Evolutionary conservation across 2,888 invertebrate genomes (phyloP).

Genomic region (Eucriotettix oculatus): DNA sequence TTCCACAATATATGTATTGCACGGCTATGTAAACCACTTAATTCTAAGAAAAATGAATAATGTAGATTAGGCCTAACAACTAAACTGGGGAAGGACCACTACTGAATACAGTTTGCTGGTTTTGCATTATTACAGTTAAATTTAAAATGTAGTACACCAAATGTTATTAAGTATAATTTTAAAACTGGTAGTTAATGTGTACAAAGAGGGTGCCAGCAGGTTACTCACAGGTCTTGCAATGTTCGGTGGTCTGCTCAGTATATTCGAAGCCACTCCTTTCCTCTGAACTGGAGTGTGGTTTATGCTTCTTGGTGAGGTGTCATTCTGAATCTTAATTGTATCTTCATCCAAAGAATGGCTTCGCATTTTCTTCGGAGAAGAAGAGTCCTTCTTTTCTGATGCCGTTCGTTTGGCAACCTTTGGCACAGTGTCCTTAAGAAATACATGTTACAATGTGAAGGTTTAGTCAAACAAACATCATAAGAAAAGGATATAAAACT

Average conservation of each 20-base stretch:
- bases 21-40: too few relatives aligned
- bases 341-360: conserved; percentile 10
- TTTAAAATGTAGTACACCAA: too few relatives aligned
- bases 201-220: not conserved
- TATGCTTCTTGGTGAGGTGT: conserved; percentile 28
- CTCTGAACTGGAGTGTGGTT: conserved; percentile 22
- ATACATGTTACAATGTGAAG: conserved; percentile 1
- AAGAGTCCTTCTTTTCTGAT: conserved; percentile 19
- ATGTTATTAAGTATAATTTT: too few relatives aligned
- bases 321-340: not conserved
- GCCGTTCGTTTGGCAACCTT: conserved; percentile 24
- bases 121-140: too few relatives aligned
- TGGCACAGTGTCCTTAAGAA: conserved; percentile 9
- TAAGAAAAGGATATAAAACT: too few relatives aligned
- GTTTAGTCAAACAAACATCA: too few relatives aligned
- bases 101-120: too few relatives aligned
- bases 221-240: conserved; percentile 50
- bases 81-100: too few relatives aligned
- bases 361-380: conserved; percentile 11
- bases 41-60: too few relatives aligned
- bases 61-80: too few relatives aligned
- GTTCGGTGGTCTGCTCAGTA: conserved; percentile 51
- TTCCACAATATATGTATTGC: too few relatives aligned
- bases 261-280: conserved; percentile 33
- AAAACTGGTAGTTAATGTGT: too few relatives aligned